A percentile compares a stretch with the other conserved stretches of the same genome.
Conservation (phyloP, 2,113 vertebrate species). For the Chloebia gouldiae region DNA sequence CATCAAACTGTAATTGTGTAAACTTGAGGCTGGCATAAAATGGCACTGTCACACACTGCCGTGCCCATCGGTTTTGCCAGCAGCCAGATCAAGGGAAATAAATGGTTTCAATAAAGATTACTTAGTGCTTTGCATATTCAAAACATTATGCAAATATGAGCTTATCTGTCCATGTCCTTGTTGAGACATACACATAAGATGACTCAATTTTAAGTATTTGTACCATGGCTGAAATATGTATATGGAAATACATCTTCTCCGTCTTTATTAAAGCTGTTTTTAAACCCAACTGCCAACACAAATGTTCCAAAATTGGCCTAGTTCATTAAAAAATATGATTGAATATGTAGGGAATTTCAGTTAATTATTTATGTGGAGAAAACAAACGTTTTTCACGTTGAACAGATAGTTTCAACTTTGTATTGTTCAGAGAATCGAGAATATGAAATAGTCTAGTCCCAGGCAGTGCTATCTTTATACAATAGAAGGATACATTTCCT, state of each 20-base stretch:
- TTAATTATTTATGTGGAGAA: neutral
- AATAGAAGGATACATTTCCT: neutral
- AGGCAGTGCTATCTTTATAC: neutral
- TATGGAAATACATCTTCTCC: neutral
- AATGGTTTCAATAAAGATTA: neutral
- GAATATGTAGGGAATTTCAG: neutral
- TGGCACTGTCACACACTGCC: rapidly evolving
- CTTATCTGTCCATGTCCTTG: neutral
- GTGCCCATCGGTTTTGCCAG: neutral
- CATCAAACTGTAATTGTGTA: neutral
- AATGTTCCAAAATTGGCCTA: neutral
- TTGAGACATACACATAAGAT: neutral
- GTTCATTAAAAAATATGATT: neutral
- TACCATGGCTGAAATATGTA: neutral
- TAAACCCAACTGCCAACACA: neutral
- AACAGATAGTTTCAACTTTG: neutral
- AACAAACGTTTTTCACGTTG: neutral
- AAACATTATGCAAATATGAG: neutral
- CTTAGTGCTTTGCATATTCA: neutral
- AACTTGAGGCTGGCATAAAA: neutral
- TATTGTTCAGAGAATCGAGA: neutral
- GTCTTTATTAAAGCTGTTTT: neutral
- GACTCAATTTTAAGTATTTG: neutral
- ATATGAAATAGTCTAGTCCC: neutral
- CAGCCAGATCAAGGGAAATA: neutral